These are phyloP conservation scores for Cheilinus undulatus DNA, from an alignment of 2,113 vertebrate genomes.

Conservation along the genomic window DNA sequence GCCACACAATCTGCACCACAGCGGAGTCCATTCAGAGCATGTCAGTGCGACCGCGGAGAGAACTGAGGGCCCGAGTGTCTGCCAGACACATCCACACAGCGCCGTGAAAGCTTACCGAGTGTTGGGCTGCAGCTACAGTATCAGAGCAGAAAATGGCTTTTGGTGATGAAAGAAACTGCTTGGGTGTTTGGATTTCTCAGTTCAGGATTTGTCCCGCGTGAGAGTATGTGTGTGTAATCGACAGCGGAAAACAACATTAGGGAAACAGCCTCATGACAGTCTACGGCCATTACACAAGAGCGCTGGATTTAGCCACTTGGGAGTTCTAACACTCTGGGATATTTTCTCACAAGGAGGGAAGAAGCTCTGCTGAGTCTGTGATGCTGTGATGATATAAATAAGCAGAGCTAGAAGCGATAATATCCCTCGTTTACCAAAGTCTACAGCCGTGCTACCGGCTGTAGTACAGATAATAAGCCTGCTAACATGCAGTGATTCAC, in stretches of 20 bases:
- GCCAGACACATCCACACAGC: slow-evolving; percentile 46
- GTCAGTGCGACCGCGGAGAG: slow-evolving; percentile 66
- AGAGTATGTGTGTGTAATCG: slow-evolving; percentile 54
- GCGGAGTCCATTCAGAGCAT: slow-evolving; percentile 68
- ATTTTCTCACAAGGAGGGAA: slow-evolving; percentile 4
- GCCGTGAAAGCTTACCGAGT: slow-evolving; percentile 31
- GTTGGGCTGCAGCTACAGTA: slow-evolving; percentile 22
- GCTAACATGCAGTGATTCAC: neutral
- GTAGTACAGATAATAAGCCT: neutral
- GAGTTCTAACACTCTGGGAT: neutral
- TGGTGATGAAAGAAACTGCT: slow-evolving; percentile 56
- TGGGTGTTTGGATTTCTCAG: slow-evolving; percentile 63
- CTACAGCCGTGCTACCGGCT: neutral
- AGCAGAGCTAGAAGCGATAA: neutral
- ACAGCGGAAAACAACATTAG: slow-evolving; percentile 66
- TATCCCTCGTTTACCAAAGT: neutral
- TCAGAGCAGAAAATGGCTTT: slow-evolving; percentile 59
- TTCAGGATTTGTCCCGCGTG: slow-evolving; percentile 52
- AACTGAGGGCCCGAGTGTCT: slow-evolving; percentile 46
- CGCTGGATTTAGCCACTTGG: slow-evolving; percentile 32
- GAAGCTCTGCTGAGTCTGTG: neutral
- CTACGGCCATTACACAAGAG: slow-evolving; percentile 26
- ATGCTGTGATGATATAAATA: neutral
- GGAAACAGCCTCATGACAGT: slow-evolving; percentile 48
- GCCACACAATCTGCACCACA: slow-evolving; percentile 74